Base-by-base conservation (phyloP, 2,888 invertebrate genomes). In the Andricus curvator region DNA sequence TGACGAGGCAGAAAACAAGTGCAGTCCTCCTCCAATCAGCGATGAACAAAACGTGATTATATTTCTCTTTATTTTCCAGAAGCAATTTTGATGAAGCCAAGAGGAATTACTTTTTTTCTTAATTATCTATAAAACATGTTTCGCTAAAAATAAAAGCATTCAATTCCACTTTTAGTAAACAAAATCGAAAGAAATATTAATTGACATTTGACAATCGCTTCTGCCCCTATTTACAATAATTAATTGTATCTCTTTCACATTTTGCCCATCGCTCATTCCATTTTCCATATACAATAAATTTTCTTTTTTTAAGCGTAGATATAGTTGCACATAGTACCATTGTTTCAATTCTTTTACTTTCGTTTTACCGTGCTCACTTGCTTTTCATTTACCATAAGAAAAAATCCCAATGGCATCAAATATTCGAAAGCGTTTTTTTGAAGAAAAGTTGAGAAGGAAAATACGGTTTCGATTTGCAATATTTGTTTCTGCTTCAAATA, bases 1-100 rank as follows among this genome's bases (percentile, higher is more conserved):
- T 22, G 68, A 70, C 70, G 70, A 70, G 70, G 20, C 51, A 70
- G 70, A 70, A 56, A 74, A 74, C 74, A 74, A 74, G 74, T 74
- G 56, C 51, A 8, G 13, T 74, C 20, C 29, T 51, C n/a, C 15
- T 74, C 15, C 29, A 60, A 37, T 51, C 33, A 74, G 56, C 56
- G 74, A 74, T 74, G 33, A 74, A 9, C 33, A 74, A 70, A 74
- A 74, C 37, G 33, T 74, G 20, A 70, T 33, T 44, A 41, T 48
- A 48, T 68, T 1, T 29, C 33, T 56, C 20, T 33, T 60, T 74
- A 11, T 51, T 74, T 51, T 51, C 29, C 56, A 74, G 74, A 60
- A 74, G 51, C 56, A 33, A 29, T 11, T 74, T 37, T 44, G 22
- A 44, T 41, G 4, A 67, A n/a, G n/a, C 15, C 29, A 48, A 48